Evolutionary conservation across 2,888 invertebrate species (phyloP), one percentile per base, ranked within the genome.

Genomic region (Plagodis dolabraria): DNA sequence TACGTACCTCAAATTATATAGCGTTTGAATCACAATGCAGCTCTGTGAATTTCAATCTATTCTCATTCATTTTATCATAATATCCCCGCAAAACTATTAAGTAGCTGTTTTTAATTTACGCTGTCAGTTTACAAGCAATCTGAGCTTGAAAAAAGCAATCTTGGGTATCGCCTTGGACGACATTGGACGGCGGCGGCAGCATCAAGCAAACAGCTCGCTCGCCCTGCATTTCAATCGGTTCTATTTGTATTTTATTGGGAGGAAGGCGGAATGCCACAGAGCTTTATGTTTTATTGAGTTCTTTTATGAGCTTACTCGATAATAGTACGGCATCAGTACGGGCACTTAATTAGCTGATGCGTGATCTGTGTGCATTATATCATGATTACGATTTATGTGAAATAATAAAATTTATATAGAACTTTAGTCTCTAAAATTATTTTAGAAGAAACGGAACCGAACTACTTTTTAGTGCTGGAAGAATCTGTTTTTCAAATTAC

Each of bases 161-260:
- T 86, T 85, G 79, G 86, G 85, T 87, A 87, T 85, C 80, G 83
- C 75, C 77, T 78, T 77, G 79, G 75, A 76, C 79, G 81, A 76
- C 80, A 79, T 70, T 72, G 70, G 59, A 42, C 42, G 47, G 42
- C 65, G 74, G 72, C 72, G 64, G 50, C 69, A 79, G 80, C 84
- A 82, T 82, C 83, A 82, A 87, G 89, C 85, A 89, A 89, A 89
- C 88, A 87, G 82, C 76, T 74, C 74, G 74, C 75, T 82, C 82
- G 86, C 85, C 86, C 86, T 89, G 91, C 86, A 89, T 90, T 91
- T 89, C 91, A 89, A 91, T 90, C 87, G 87, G 75, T 69, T 83
- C 82, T 88, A 86, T 89, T 90, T 91, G 88, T 89, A 86, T 87
- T 90, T 90, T 89, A 91, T 90, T 87, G 89, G 80, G 82, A 83